Evolutionary conservation across 1,140 invertebrate species (phyloP), one percentile per base, ranked within the genome.

Genomic region (Seison nebaliae): DNA sequence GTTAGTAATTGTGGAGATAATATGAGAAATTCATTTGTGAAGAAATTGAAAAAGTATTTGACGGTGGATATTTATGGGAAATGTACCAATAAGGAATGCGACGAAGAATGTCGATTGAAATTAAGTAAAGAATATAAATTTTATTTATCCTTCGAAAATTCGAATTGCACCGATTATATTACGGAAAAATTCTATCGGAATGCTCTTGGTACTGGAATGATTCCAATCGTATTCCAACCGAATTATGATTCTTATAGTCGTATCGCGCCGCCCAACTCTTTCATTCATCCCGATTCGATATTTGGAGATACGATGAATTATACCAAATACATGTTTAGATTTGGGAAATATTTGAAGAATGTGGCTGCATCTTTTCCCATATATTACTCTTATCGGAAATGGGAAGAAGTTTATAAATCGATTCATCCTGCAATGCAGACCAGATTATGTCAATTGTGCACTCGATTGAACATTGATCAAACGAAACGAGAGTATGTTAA

Each of bases 141-240:
- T 18, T 43, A 43, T 37, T 24, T 45, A 11, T 41, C 44, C 17
- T 45, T 45, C 28, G 44, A 45, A 30, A 43, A 43, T 18, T 20
- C 22, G 15, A 31, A 33, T 15, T 43, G 44, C 28, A 33, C 19
- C 2, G 44, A 45, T 26, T 43, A 43, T 28, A 29, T 43, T 20
- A 45, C 41, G 8, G 44, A 45, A 34, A 45, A 45, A 17, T 14
- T 43, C 8, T 45, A 36, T 26, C 33, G 39, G 3, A 29, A 40
- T 3, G 40, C 51, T 4, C 29, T 52, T 19, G 14, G 36, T 19
- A 31, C 45, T 9, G 34, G 47, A 7, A 45, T 49, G 18, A 46
- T 55, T 30, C 53, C 53, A 2, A 47, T 55, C 4, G 51, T 51
- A 1, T 36, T 46, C 11, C 49, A 51, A 16, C 38, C 38, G 7